Evolutionary conservation across 1,140 invertebrate species (phyloP).

Genomic region (Listronotus bonariensis): DNA sequence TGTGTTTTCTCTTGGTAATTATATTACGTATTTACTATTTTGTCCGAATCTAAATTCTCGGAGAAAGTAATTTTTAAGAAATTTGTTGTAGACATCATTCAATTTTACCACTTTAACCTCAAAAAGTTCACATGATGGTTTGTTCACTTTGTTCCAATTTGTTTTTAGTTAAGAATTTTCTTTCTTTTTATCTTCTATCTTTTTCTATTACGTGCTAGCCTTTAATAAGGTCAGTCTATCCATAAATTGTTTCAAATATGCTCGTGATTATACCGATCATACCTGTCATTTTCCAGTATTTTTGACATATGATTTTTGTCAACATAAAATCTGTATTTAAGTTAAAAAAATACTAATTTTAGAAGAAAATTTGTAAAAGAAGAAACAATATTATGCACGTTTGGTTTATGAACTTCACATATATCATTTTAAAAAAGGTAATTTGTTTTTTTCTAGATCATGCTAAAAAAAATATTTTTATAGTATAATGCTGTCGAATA

Average conservation of each 20-base stretch:
- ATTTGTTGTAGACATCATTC: neutral
- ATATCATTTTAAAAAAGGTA: neutral
- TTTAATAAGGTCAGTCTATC: neutral
- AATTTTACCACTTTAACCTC: neutral
- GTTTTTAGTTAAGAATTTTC: too few relatives aligned
- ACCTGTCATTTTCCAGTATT: neutral
- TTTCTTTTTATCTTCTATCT: neutral
- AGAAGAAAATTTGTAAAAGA: neutral
- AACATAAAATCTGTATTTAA: neutral
- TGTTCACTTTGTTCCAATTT: too few relatives aligned
- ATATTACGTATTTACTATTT: too few relatives aligned
- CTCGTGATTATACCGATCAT: neutral
- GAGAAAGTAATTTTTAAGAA: neutral
- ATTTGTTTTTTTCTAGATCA: too few relatives aligned
- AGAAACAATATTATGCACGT: neutral
- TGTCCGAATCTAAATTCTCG: neutral
- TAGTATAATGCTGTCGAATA: too few relatives aligned
- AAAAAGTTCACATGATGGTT: neutral
- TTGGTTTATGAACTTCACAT: neutral
- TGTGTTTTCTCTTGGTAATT: too few relatives aligned
- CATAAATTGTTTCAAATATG: neutral
- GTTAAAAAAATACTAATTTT: neutral
- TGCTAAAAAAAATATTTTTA: too few relatives aligned
- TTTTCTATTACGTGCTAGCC: neutral
- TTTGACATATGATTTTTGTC: neutral